Evolutionary conservation across 2,113 vertebrate genomes (phyloP), one percentile per base, ranked within the genome.

Genomic region (Hystrix brachyura): DNA sequence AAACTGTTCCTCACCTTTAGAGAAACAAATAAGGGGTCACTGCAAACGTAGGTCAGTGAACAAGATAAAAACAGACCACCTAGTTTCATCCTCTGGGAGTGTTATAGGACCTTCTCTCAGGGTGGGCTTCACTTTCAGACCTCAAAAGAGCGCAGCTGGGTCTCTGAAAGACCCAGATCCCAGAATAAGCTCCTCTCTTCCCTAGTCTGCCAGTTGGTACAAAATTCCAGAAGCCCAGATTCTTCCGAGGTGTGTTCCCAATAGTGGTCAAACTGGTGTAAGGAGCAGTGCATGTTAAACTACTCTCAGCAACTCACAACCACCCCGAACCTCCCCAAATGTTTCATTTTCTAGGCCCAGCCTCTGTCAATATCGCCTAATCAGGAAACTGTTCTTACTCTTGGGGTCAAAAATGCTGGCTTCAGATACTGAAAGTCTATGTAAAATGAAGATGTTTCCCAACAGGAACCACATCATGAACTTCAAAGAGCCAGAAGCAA

Each of bases 361-460:
- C 4, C 18, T 69, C 76, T 82, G 74, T 87, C 34, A 83, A 90
- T 83, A 94, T 53, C 46, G 53, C 46, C 17, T n/a, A 59, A 83
- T 60, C 57, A 87, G 0, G 6, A 59, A 82, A 69, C 17, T 89
- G n/a, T 82, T 57, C 34, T 0, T 78, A 46, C 85, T 64, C 53
- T 67, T 57, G 27, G 6, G 27, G 23, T 43, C 46, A 59, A 43
- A 86, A 94, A 51, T 80, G 43, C 15, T 78, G 3, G 12, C 67
- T 85, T 74, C 80, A 43, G 62, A 88, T 38, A 15, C 13, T 64
- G 4, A 90, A 81, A 62, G 1, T 79, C 60, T 92, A 32, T 53
- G 23, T 48, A 96, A 94, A 95, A 92, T 38, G 21, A 92, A 95
- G 88, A 57, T 67, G 65, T 84, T 94, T 95, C 38, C 11, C 6